Conservation (phyloP, 1,140 invertebrate genomes). For the Papilio polytes region DNA sequence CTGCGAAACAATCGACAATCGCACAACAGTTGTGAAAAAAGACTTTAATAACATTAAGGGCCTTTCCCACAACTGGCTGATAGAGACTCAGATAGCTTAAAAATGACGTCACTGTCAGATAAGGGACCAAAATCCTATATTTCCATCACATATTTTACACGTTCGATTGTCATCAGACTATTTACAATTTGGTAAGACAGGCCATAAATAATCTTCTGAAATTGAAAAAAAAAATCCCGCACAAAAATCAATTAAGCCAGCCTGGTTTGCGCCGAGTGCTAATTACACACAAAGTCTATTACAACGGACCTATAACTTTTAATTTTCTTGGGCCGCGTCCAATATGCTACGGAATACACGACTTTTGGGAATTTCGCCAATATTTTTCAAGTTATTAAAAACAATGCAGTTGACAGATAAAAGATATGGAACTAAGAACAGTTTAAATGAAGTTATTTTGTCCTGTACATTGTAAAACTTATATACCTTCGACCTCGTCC, state of each 20-base stretch:
- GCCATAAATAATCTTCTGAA: too few species aligned
- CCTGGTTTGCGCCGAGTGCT: background rate
- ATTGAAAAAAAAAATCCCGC: background rate
- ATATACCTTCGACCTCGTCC: too few species aligned
- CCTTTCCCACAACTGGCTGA: too few species aligned
- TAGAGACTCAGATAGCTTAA: too few species aligned
- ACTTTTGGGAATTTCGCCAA: conserved; percentile 9
- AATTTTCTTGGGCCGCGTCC: background rate
- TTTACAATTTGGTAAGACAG: too few species aligned
- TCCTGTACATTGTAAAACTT: background rate
- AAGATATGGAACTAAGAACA: background rate
- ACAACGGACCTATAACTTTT: background rate
- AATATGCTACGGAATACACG: background rate
- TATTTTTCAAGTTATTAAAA: background rate
- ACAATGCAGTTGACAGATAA: background rate
- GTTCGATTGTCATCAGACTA: too few species aligned
- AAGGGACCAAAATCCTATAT: too few species aligned
- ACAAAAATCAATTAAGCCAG: conserved; percentile 7
- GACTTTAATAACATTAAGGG: too few species aligned
- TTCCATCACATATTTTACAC: too few species aligned
- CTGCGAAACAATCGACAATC: too few species aligned
- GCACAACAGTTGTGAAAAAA: too few species aligned
- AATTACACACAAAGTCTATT: conserved; percentile 1
- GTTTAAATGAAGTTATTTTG: background rate
- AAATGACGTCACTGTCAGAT: too few species aligned